Conservation (phyloP, 2,888 invertebrate genomes). For the Drosophila mimica region DNA sequence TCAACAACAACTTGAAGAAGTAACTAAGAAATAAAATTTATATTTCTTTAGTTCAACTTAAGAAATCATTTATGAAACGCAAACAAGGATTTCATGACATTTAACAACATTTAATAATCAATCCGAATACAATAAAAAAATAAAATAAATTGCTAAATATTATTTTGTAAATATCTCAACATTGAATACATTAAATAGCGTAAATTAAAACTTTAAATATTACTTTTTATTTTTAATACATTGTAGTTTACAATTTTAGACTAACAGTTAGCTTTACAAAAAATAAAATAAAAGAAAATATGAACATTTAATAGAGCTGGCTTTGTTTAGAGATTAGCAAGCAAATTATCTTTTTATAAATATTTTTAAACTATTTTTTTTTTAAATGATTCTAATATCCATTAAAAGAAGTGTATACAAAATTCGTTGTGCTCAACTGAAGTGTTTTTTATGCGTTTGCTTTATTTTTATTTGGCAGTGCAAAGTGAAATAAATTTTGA, state of each 20-base stretch:
- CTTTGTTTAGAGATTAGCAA: neutral
- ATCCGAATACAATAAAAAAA: neutral
- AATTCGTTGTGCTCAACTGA: constrained; percentile 3
- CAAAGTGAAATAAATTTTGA: constrained; percentile 79
- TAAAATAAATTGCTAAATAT: neutral
- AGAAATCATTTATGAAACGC: neutral
- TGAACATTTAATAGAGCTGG: neutral
- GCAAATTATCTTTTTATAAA: accelerated
- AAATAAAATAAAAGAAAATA: neutral
- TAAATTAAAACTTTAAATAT: no score
- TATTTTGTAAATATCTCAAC: neutral
- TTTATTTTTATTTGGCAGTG: constrained; percentile 72
- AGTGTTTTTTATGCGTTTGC: constrained; percentile 19
- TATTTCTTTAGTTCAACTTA: neutral
- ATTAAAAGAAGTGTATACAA: constrained; percentile 10
- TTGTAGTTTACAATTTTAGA: no score
- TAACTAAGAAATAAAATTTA: neutral
- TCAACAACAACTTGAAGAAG: neutral
- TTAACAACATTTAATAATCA: neutral
- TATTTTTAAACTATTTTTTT: neutral
- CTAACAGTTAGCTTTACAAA: neutral
- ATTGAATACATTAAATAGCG: no score
- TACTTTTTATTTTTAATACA: no score
- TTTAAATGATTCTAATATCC: neutral
- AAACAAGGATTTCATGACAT: neutral